phyloP scores from a whole-genome alignment of 2,113 vertebrate genomes.

The Ictidomys tridecemlineatus region DNA sequence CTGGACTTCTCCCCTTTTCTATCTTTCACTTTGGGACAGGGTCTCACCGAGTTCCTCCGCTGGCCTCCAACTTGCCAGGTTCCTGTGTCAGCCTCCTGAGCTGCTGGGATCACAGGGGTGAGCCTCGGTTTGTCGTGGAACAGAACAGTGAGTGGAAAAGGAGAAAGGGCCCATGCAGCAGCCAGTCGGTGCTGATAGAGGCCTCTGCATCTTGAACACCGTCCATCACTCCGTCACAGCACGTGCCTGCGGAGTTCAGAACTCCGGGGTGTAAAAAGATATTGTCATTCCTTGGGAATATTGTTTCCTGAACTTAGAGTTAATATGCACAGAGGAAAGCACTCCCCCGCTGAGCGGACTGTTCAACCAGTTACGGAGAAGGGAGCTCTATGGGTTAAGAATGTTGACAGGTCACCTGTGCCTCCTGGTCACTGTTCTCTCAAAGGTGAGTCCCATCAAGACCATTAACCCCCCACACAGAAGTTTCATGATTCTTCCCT shows the following conservation, averaged over 20 bases:
- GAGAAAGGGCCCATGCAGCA: background rate
- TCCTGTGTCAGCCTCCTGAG: background rate
- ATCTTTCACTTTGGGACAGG: background rate
- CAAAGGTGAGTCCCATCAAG: background rate
- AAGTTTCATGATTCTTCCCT: background rate
- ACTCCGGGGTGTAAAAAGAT: background rate
- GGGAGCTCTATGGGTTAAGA: background rate
- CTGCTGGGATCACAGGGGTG: background rate
- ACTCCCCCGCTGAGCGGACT: background rate
- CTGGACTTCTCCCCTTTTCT: too few relatives aligned
- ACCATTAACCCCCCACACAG: background rate
- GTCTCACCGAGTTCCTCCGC: background rate
- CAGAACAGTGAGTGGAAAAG: background rate
- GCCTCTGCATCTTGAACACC: background rate
- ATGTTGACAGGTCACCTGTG: background rate
- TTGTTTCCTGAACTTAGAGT: conserved; percentile 21
- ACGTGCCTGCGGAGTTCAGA: background rate
- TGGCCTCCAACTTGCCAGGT: background rate
- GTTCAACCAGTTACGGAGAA: background rate
- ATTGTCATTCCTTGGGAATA: background rate
- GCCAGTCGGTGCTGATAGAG: background rate
- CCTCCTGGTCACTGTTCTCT: background rate
- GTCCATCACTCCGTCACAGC: background rate
- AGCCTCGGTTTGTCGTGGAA: background rate
- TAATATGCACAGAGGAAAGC: background rate